These are phyloP conservation scores for Pristionchus mayeri DNA, from an alignment of 2,888 invertebrate species.

Conservation along the genomic window DNA sequence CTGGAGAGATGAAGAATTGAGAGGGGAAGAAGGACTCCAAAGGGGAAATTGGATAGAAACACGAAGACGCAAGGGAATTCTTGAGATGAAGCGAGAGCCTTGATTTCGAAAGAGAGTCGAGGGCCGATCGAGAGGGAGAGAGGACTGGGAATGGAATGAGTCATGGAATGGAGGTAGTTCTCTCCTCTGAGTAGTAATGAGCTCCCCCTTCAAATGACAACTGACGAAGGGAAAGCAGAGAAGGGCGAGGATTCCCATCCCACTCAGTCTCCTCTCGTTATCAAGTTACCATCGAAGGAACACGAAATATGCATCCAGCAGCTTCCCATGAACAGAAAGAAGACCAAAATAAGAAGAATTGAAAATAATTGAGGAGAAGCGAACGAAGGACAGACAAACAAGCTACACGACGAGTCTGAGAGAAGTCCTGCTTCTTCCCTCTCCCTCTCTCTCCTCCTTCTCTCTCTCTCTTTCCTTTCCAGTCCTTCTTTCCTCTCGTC, in stretches of 20 bases:
- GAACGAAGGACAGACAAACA: slow-evolving; percentile 17
- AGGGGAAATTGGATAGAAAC: slow-evolving; percentile 31
- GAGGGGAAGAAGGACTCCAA: neutral
- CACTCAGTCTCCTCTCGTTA: slow-evolving; percentile 10
- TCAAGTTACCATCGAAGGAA: neutral
- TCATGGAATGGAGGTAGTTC: neutral
- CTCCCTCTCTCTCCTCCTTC: neutral
- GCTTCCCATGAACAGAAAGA: neutral
- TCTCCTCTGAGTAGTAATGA: slow-evolving; percentile 9
- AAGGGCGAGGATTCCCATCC: neutral
- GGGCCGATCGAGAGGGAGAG: neutral
- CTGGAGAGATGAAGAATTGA: slow-evolving; percentile 21
- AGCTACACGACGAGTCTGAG: slow-evolving; percentile 24
- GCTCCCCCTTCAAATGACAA: neutral
- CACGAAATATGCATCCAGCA: neutral
- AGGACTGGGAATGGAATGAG: slow-evolving; percentile 12
- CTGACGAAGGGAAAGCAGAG: neutral
- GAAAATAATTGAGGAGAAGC: neutral
- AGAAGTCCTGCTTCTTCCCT: slow-evolving; percentile 22
- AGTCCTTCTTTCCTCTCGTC: slow-evolving; percentile 22
- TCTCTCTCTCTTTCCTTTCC: too few relatives aligned
- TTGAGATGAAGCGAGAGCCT: neutral
- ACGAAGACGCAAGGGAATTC: slow-evolving; percentile 18
- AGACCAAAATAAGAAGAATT: neutral
- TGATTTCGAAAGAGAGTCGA: slow-evolving; percentile 33